These are phyloP conservation scores for Brachionus manjavacas DNA, from an alignment of 1,140 invertebrate species.

Conservation along the genomic window DNA sequence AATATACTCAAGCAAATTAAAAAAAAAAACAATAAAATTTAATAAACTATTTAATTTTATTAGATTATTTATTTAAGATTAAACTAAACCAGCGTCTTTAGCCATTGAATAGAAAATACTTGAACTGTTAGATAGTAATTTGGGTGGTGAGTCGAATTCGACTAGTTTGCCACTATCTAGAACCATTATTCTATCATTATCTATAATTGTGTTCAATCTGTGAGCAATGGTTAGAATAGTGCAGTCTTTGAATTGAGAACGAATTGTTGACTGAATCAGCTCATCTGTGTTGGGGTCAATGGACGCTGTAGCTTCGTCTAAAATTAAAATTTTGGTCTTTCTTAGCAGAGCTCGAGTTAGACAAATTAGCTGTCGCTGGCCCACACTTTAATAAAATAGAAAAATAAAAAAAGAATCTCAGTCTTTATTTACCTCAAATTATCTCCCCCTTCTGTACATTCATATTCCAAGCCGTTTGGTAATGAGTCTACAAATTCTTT, in stretches of 20 bases:
- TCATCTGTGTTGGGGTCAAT: constrained; percentile 57
- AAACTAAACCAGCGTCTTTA: constrained; percentile 22
- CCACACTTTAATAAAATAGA: constrained; percentile 50
- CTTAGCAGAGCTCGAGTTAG: constrained; percentile 61
- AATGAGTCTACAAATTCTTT: constrained; percentile 52
- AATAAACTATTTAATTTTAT: not conserved
- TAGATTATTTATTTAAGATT: not conserved
- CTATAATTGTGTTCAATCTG: constrained; percentile 59
- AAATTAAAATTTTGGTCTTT: constrained; percentile 70
- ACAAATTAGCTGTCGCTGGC: constrained; percentile 62
- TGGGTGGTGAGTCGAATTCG: constrained; percentile 73
- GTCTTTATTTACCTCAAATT: constrained; percentile 8
- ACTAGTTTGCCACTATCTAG: constrained; percentile 70
- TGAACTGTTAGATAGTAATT: constrained; percentile 62
- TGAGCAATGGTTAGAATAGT: constrained; percentile 60
- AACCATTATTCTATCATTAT: constrained; percentile 64
- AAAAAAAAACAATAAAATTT: not conserved
- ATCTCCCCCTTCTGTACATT: constrained; percentile 25
- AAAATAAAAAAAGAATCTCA: not conserved
- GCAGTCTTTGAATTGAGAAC: constrained; percentile 52
- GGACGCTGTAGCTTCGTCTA: constrained; percentile 62
- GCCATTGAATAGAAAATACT: constrained; percentile 63
- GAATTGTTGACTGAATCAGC: constrained; percentile 57
- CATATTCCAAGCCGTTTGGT: constrained; percentile 19
- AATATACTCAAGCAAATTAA: not conserved